Evolutionary conservation across 2,113 vertebrate species (phyloP).

Genomic region (Paralichthys olivaceus): DNA sequence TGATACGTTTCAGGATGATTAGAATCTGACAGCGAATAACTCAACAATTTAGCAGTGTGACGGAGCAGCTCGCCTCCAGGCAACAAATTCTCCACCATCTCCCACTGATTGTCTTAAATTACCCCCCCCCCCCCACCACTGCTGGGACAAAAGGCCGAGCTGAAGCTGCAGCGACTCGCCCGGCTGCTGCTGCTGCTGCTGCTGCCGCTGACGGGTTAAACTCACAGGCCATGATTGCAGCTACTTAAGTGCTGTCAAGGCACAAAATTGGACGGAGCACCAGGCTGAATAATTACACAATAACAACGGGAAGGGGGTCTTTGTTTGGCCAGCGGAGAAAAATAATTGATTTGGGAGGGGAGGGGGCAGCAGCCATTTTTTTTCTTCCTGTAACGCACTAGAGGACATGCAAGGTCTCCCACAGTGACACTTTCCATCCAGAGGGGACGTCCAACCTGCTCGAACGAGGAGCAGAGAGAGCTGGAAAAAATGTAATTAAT

Average conservation of each 20-base stretch:
- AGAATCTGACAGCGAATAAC: constrained; percentile 1
- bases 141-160: too few species aligned
- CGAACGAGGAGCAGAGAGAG: constrained; percentile 38
- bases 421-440: constrained; percentile 50
- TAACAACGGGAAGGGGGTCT: constrained; percentile 69
- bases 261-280: constrained; percentile 23
- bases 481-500: constrained; percentile 82
- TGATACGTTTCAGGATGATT: constrained; percentile 25
- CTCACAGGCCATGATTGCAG: too few species aligned
- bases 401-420: constrained; percentile 78
- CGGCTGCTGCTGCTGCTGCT: too few species aligned
- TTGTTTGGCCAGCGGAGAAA: constrained; percentile 74
- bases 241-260: constrained; percentile 68
- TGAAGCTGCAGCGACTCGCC: too few species aligned
- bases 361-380: constrained; percentile 25
- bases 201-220: too few species aligned
- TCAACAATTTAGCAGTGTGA: constrained; percentile 40
- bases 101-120: too few species aligned
- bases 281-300: constrained; percentile 73
- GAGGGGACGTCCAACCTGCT: constrained; percentile 65
- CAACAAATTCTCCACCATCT: too few species aligned
- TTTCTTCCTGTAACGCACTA: constrained; percentile 48
- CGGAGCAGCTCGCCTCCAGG: too few species aligned
- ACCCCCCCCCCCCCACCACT: too few species aligned
- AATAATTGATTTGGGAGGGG: constrained; percentile 62